These are phyloP conservation scores for Ochotona princeps DNA, from an alignment of 2,113 vertebrate species.

Conservation along the genomic window DNA sequence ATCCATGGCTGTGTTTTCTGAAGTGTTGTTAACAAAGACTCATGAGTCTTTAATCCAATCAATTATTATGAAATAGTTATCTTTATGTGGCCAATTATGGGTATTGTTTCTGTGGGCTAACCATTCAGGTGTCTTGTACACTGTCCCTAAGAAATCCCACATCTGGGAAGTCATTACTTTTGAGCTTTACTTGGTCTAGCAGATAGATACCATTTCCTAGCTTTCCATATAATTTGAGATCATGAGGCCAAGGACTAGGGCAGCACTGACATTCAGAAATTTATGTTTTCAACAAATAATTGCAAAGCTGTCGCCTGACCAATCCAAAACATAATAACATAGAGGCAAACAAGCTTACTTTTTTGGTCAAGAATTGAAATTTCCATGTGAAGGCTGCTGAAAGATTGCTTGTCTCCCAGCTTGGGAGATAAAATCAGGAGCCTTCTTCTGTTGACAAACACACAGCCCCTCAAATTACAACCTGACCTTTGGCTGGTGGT, in stretches of 20 bases:
- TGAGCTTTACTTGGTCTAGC: not conserved
- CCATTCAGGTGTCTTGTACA: not conserved
- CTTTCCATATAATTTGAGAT: constrained; percentile 6
- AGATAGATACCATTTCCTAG: not conserved
- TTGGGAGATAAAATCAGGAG: not conserved
- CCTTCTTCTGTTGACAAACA: constrained; percentile 3
- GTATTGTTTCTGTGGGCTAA: not conserved
- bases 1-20: not conserved
- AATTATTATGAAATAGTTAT: not conserved
- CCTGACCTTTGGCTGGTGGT: constrained; percentile 57
- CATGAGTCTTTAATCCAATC: not conserved
- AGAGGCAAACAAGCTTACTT: not conserved
- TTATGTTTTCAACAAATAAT: not conserved
- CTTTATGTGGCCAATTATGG: not conserved
- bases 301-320: not conserved
- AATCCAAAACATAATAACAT: not conserved
- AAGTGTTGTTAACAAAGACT: not conserved
- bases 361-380: constrained; percentile 48
- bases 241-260: not conserved
- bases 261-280: not conserved
- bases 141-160: not conserved
- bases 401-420: constrained; percentile 11
- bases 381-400: constrained; percentile 38
- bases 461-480: constrained; percentile 13
- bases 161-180: not conserved